These are phyloP conservation scores for Siphamia tubifer DNA, from an alignment of 2,113 vertebrate species.

Conservation along the genomic window DNA sequence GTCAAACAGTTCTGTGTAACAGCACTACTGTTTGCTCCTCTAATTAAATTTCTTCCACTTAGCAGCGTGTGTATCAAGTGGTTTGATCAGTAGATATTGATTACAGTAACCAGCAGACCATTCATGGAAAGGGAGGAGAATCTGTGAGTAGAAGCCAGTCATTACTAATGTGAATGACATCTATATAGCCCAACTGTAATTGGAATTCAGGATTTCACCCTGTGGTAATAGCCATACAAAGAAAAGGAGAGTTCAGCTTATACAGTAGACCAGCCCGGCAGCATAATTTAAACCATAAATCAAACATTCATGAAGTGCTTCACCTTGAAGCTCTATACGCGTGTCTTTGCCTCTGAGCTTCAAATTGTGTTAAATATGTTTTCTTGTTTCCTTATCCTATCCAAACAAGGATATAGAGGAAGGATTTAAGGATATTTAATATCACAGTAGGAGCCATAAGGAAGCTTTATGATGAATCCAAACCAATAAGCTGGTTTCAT, in stretches of 20 bases:
- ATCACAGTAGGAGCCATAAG: background rate
- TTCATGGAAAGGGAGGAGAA: constrained; percentile 21
- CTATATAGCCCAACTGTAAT: constrained; percentile 58
- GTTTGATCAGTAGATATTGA: constrained; percentile 49
- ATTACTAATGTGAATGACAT: constrained; percentile 61
- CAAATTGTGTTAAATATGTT: constrained; percentile 39
- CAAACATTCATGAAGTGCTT: constrained; percentile 48
- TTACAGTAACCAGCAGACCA: constrained; percentile 38
- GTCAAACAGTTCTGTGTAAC: background rate
- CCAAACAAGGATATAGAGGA: constrained; percentile 20
- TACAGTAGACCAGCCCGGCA: constrained; percentile 33
- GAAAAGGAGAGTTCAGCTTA: constrained; percentile 47
- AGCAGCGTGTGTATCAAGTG: constrained; percentile 9
- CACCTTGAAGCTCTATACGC: constrained; percentile 58
- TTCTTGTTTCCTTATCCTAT: constrained; percentile 26
- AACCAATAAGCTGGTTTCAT: constrained; percentile 12
- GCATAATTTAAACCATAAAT: constrained; percentile 69
- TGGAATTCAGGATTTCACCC: constrained; percentile 59
- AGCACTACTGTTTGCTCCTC: background rate
- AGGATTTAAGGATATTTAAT: background rate
- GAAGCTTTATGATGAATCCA: constrained; percentile 16
- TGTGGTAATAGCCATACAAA: constrained; percentile 59
- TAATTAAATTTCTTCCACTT: constrained; percentile 6
- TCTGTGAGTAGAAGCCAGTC: constrained; percentile 43
- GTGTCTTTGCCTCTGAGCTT: constrained; percentile 43